A percentile compares a stretch with the other conserved stretches of the same genome.
These are phyloP conservation scores for Pelodytes ibericus DNA, from an alignment of 2,797 vertebrate species.

Conservation along the genomic window DNA sequence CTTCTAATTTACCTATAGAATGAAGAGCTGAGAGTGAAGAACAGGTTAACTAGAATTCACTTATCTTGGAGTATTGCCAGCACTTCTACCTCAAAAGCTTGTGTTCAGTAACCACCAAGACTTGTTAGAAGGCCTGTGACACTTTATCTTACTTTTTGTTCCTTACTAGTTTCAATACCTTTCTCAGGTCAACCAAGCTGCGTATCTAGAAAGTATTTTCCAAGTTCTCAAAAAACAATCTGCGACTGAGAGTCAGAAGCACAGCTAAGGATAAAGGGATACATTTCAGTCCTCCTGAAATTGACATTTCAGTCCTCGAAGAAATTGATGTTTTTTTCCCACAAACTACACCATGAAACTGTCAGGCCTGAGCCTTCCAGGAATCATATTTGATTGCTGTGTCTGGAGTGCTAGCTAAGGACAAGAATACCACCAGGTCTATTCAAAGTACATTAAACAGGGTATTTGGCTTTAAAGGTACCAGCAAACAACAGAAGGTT, in stretches of 20 bases:
- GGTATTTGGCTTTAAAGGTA: background rate
- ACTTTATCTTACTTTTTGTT: background rate
- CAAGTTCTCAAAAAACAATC: slow-evolving; percentile 11
- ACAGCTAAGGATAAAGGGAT: no score
- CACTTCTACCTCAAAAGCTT: background rate
- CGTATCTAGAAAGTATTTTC: slow-evolving; percentile 42
- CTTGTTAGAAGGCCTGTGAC: slow-evolving; percentile 3
- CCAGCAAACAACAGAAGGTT: no score
- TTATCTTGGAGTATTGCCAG: no score
- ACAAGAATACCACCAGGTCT: background rate
- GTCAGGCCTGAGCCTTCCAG: background rate
- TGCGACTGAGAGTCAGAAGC: background rate
- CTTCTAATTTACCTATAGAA: no score
- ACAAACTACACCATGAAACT: background rate
- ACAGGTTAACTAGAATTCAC: no score
- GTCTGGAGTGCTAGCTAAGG: background rate
- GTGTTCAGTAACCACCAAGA: background rate
- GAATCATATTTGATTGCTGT: background rate
- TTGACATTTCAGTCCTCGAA: background rate
- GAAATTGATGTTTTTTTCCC: background rate
- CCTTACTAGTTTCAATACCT: slow-evolving; percentile 38
- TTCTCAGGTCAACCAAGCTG: slow-evolving; percentile 25
- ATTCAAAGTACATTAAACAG: background rate
- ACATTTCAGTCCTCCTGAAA: no score
- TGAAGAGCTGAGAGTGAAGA: no score